Evolutionary conservation across 2,888 invertebrate species (phyloP).

Genomic region (Drosophila subquinaria): DNA sequence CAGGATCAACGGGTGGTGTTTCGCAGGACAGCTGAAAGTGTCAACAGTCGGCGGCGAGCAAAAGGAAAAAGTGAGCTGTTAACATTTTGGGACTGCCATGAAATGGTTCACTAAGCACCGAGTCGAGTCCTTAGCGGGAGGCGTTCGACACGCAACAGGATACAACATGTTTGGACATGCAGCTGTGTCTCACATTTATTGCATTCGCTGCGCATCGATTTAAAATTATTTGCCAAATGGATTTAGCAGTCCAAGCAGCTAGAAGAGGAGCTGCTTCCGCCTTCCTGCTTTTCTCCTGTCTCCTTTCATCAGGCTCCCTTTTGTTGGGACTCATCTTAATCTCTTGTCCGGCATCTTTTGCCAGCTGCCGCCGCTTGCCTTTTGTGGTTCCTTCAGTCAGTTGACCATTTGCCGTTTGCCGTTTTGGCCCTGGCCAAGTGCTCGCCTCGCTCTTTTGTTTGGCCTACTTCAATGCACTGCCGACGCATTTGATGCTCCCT

Average conservation of each 20-base stretch:
- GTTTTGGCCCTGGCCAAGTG: conserved; percentile 47
- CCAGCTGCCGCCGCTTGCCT: conserved; percentile 72
- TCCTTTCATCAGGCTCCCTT: conserved; percentile 23
- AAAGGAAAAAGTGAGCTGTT: conserved; percentile 41
- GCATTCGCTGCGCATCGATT: conserved; percentile 45
- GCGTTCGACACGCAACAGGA: conserved; percentile 31
- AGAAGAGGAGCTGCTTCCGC: conserved; percentile 52
- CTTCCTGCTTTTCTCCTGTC: conserved; percentile 44
- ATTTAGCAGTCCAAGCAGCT: conserved; percentile 13
- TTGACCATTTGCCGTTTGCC: conserved; percentile 74
- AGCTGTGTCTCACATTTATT: conserved; percentile 56
- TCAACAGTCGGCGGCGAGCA: conserved; percentile 61
- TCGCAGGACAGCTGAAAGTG: conserved; percentile 72
- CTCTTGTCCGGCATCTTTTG: conserved; percentile 47
- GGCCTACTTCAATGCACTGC: conserved; percentile 66
- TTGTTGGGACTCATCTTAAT: conserved; percentile 50
- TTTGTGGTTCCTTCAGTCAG: conserved; percentile 64
- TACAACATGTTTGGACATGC: conserved; percentile 23
- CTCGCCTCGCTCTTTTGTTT: conserved; percentile 46
- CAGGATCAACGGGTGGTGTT: conserved; percentile 46
- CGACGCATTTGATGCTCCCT: conserved; percentile 45
- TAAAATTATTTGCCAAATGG: conserved; percentile 32
- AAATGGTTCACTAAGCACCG: conserved; percentile 37
- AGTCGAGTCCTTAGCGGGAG: conserved; percentile 21
- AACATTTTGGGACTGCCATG: conserved; percentile 35